A percentile compares a stretch with the other conserved stretches of the same genome.
Conservation (phyloP, 2,797 vertebrate species). For the Mus caroli region DNA sequence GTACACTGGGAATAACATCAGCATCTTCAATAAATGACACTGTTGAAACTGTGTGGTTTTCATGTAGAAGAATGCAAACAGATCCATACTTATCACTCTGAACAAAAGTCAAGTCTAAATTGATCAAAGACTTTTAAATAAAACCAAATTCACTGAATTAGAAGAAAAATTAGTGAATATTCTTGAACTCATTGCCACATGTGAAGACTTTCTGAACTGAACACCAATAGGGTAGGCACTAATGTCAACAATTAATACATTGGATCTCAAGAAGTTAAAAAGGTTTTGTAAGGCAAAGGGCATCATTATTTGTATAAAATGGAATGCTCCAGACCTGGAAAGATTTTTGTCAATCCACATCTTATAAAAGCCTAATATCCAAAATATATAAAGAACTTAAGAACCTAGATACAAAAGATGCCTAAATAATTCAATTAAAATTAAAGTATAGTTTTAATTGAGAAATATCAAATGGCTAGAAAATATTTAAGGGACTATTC, state of each 20-base stretch:
- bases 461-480: not conserved
- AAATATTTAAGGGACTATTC: not conserved
- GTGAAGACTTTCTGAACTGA: not conserved
- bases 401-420: not conserved
- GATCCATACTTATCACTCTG: not conserved
- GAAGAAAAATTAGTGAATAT: not conserved
- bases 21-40: not conserved
- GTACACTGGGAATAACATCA: not conserved
- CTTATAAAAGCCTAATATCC: not conserved
- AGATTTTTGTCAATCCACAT: not conserved
- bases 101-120: not conserved
- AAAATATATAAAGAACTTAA: no score
- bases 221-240: not conserved
- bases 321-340: not conserved
- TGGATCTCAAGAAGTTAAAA: not conserved
- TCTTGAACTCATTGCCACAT: not conserved
- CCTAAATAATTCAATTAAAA: not conserved
- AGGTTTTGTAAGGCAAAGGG: not conserved
- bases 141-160: not conserved
- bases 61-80: not conserved
- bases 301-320: not conserved
- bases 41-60: not conserved
- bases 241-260: not conserved
- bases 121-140: not conserved
- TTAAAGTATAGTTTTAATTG: not conserved